Base-by-base conservation (phyloP, 2,888 invertebrate genomes). In the Drosophila macrospina region DNA sequence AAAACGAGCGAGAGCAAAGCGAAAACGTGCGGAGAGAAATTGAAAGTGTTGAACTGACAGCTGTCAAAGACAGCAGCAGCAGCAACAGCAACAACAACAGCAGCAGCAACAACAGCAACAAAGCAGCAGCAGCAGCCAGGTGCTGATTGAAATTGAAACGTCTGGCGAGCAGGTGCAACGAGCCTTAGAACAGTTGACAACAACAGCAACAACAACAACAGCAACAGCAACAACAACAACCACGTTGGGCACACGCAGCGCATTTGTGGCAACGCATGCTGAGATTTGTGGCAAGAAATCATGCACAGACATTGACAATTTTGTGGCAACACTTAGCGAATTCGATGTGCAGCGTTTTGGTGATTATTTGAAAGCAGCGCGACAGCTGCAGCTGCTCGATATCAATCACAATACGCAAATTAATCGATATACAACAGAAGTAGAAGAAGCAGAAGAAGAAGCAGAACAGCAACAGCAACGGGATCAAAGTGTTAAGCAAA, bases 311-410 rank as follows among this genome's bases (percentile, higher is more conserved):
- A 48, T 39, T 36, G 64, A 37, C 13, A 74, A 62, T 69, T 84
- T 84, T 63, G 85, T 62, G 16, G 41, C 67, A 4, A 57, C 77
- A 16, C 70, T 84, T 8, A 84, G 86, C 47, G 91, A 91, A 73
- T 91, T 91, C 68, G 91, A 91, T 89, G 91, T 89, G 55, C 90
- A 89, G 56, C 86, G 89, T 10, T 86, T 91, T 30, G 80, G 83
- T 66, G 86, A 89, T 51, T 89, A 78, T 74, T 30, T 83, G 30
- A 78, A 62, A 24, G 82, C 77, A 16, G 86, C 87, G 11, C 64
- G 81, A 28, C 88, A 87, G 41, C 50, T 80, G 39, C 86, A 85
- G 51, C 37, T 78, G 59, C 64, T 81, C 5, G 83, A 86, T 16
- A 70, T 47, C 36, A 74, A 79, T 74, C 71, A 74, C 13, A 36